Evolutionary conservation across 2,113 vertebrate genomes (phyloP).

Genomic region (Chaetorhynchus papuensis): DNA sequence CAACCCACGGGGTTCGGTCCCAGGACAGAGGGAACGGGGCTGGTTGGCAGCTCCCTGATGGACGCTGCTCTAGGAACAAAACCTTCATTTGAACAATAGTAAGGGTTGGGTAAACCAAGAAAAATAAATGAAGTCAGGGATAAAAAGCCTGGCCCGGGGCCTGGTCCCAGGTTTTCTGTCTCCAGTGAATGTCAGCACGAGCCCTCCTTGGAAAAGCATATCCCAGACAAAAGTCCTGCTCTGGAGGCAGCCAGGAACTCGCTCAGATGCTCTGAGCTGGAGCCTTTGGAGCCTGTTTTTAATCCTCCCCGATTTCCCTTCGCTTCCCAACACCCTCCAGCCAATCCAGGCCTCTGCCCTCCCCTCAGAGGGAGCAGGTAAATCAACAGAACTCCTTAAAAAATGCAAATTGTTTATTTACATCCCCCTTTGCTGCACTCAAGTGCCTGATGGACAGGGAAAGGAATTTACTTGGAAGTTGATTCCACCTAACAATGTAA

Average conservation of each 20-base stretch:
- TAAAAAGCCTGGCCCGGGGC: not conserved
- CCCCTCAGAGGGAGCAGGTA: not conserved
- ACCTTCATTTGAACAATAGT: not conserved
- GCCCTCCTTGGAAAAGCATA: not conserved
- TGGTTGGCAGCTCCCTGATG: not conserved
- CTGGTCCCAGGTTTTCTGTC: not conserved
- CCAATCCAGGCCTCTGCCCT: not conserved
- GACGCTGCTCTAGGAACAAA: not conserved
- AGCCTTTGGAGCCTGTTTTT: not conserved
- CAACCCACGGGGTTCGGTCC: not conserved
- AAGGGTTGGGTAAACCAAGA: not conserved
- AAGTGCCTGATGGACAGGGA: accelerated
- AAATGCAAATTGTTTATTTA: not conserved
- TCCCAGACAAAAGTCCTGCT: not conserved
- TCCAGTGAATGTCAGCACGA: not conserved
- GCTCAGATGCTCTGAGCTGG: not conserved
- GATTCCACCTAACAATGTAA: not conserved
- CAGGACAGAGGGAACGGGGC: not conserved
- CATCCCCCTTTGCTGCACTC: not conserved
- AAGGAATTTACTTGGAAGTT: not conserved
- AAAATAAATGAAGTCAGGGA: conserved; percentile 28
- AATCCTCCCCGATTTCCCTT: not conserved
- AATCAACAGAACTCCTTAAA: not conserved
- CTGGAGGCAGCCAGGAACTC: not conserved
- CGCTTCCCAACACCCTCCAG: not conserved